Evolutionary conservation across 2,888 invertebrate species (phyloP).

Genomic region (Corbicula japonica): DNA sequence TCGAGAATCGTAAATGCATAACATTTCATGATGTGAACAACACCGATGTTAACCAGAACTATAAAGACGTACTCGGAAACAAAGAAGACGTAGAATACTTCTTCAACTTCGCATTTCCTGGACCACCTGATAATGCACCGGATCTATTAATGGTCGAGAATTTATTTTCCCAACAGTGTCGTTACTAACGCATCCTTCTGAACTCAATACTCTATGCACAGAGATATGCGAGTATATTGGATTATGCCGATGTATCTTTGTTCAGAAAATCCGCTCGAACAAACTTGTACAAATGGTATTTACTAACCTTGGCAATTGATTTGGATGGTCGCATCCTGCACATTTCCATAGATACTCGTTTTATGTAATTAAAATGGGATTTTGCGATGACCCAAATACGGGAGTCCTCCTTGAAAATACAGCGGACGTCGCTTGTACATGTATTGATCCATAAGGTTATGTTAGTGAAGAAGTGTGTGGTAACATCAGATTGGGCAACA

Average conservation of each 20-base stretch:
- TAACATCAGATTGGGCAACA: slow-evolving; percentile 38
- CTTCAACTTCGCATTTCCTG: slow-evolving; percentile 72
- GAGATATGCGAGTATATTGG: slow-evolving; percentile 27
- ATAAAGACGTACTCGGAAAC: slow-evolving; percentile 9
- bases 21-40: slow-evolving; percentile 43
- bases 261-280: slow-evolving; percentile 27
- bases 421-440: slow-evolving; percentile 37
- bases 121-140: slow-evolving; percentile 55
- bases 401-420: slow-evolving; percentile 9
- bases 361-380: too few relatives aligned
- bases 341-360: slow-evolving; percentile 78
- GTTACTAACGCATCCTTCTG: slow-evolving; percentile 47
- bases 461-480: slow-evolving; percentile 44
- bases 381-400: slow-evolving; percentile 41
- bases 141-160: too few relatives aligned
- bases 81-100: too few relatives aligned
- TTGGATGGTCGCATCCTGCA: slow-evolving; percentile 72
- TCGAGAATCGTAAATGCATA: slow-evolving; percentile 33
- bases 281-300: slow-evolving; percentile 26
- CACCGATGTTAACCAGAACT: slow-evolving; percentile 20
- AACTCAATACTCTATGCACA: slow-evolving; percentile 24
- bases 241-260: slow-evolving; percentile 69
- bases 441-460: slow-evolving; percentile 24
- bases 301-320: slow-evolving; percentile 61
- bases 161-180: slow-evolving; percentile 41